Evolutionary conservation across 2,888 invertebrate species (phyloP), one percentile per base, ranked within the genome.

Genomic region (Tipula confusa): DNA sequence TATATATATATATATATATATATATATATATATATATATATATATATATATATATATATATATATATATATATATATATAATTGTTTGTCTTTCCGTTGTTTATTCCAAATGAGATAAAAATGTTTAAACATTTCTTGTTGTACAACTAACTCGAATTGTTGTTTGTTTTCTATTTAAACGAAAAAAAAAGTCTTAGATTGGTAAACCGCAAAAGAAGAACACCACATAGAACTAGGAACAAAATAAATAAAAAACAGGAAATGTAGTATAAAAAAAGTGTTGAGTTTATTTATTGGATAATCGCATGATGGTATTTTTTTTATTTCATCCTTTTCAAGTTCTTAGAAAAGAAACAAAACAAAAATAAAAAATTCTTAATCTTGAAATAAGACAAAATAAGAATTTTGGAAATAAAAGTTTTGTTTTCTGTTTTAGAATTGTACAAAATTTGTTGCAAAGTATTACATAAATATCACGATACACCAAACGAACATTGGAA

Each of bases 211-310:
- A 43, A n/a, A 43, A 43, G 43, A 15, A 43, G 15, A 43, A n/a
- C 43, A 43, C 43, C 43, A n/a, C n/a, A 43, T 15, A 15, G 15
- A 15, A 43, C 43, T 43, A 15, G 7, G 33, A 6, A 15, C n/a
- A n/a, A n/a, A n/a, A n/a, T n/a, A n/a, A n/a, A n/a, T n/a, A 43
- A 43, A 79, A 79, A 79, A n/a, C 79, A 79, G 79, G 79, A 79
- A 79, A 79, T 79, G n/a, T 79, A 28, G 28, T 36, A 36, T 0
- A 28, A 29, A 13, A 79, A 79, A 29, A 79, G 79, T 79, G 79
- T 79, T 79, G 79, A 79, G 79, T 79, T 79, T 79, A 79, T 79
- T 79, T 79, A 79, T 79, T 79, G 79, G 79, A 79, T 79, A 79
- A 79, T 79, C 79, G 79, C 79, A 79, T 79, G 79, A 79, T 79